A percentile compares a stretch with the other conserved stretches of the same genome.
Evolutionary conservation across 2,888 invertebrate species (phyloP).

Genomic region (Sisyra nigra): DNA sequence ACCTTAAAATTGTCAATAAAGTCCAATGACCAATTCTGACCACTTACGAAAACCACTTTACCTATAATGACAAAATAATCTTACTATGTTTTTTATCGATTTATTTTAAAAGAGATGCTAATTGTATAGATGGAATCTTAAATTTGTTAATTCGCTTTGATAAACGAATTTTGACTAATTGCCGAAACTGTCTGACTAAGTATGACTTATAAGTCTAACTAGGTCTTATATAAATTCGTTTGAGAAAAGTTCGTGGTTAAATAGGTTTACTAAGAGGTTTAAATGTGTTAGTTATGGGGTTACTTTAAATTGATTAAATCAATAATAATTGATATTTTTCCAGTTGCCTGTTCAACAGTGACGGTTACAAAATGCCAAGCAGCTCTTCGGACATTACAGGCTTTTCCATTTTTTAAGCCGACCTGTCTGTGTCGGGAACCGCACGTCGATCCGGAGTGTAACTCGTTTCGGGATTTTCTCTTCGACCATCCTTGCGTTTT

Average conservation of each 20-base stretch:
- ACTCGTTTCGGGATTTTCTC: conserved; percentile 82
- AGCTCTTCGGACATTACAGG: conserved; percentile 73
- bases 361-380: conserved; percentile 89
- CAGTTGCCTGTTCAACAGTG: conserved; percentile 86
- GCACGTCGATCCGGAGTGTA: conserved; percentile 80
- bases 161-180: not conserved
- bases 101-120: too few relatives aligned
- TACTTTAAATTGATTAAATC: too few relatives aligned
- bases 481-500: conserved; percentile 89
- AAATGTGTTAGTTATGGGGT: too few relatives aligned
- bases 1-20: too few relatives aligned
- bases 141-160: not conserved
- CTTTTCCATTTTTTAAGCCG: conserved; percentile 85
- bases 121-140: too few relatives aligned
- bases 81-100: too few relatives aligned
- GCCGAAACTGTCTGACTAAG: not conserved
- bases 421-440: conserved; percentile 86
- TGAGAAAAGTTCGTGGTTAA: too few relatives aligned
- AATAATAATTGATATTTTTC: conserved; percentile 25
- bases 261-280: too few relatives aligned
- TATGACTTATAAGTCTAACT: not conserved
- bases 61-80: too few relatives aligned
- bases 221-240: too few relatives aligned
- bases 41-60: too few relatives aligned
- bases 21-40: too few relatives aligned